Evolutionary conservation across 2,888 invertebrate genomes (phyloP).

Genomic region (Sussaba pulchella): DNA sequence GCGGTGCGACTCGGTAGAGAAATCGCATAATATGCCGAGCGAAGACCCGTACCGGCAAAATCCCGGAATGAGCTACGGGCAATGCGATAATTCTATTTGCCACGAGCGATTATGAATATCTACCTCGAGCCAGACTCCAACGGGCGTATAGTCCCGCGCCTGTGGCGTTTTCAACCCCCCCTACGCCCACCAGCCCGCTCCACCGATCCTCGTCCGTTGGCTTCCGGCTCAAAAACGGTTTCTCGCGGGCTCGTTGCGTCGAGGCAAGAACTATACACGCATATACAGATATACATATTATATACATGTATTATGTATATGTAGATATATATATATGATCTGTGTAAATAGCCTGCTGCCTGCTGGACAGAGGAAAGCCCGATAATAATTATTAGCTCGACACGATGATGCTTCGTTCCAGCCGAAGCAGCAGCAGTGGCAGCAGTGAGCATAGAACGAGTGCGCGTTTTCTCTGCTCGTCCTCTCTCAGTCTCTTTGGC

Average conservation of each 20-base stretch:
- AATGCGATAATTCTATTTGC: conserved; percentile 83
- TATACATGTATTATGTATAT: background rate
- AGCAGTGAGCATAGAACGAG: conserved; percentile 32
- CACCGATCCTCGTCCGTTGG: conserved; percentile 77
- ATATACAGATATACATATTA: background rate
- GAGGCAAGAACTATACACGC: conserved; percentile 31
- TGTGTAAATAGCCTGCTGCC: conserved; percentile 64
- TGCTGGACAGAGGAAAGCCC: conserved; percentile 76
- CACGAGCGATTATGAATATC: conserved; percentile 83
- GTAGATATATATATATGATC: conserved; percentile 20
- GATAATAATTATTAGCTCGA: conserved; percentile 81
- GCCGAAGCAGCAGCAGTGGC: background rate
- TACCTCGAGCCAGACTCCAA: conserved; percentile 79
- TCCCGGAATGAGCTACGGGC: conserved; percentile 73
- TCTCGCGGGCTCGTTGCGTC: conserved; percentile 60
- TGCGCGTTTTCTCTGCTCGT: conserved; percentile 45
- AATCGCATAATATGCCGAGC: conserved; percentile 64
- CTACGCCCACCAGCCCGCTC: too few relatives aligned
- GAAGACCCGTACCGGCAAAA: conserved; percentile 36
- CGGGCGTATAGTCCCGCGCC: conserved; percentile 31
- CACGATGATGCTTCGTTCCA: conserved; percentile 70
- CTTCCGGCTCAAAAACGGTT: conserved; percentile 76
- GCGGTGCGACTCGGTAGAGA: too few relatives aligned
- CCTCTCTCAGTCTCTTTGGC: conserved; percentile 40
- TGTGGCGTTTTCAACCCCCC: too few relatives aligned